Conservation (phyloP, 2,888 invertebrate species). For the Panopea generosa region DNA sequence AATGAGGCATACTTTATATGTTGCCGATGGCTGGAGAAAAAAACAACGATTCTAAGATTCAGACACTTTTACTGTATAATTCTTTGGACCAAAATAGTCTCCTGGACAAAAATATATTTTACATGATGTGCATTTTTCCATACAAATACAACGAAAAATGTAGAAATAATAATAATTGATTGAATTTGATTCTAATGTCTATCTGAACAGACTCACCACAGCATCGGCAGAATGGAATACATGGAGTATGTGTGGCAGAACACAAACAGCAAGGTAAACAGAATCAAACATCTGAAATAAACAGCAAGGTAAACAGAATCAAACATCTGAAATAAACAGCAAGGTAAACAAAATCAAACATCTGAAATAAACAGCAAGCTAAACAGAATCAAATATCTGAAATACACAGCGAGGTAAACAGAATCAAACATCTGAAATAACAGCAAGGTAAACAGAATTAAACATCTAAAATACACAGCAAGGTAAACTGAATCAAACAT, state of each 20-base stretch:
- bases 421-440: conserved; percentile 76
- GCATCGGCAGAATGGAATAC: conserved; percentile 76
- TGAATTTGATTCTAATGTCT: too few species aligned
- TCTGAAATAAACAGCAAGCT: conserved; percentile 69
- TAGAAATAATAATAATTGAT: too few species aligned
- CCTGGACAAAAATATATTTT: too few species aligned
- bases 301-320: conserved; percentile 70
- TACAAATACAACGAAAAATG: too few species aligned
- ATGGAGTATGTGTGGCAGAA: conserved; percentile 77
- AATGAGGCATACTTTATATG: too few species aligned
- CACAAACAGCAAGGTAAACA: conserved; percentile 76
- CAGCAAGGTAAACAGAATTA: conserved; percentile 72
- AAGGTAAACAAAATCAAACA: conserved; percentile 76
- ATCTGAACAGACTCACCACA: conserved; percentile 79
- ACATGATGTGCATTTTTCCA: too few species aligned
- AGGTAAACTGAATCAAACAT: conserved; percentile 76
- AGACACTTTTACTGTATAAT: too few species aligned
- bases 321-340: conserved; percentile 72
- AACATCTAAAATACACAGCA: conserved; percentile 72
- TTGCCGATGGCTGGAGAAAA: too few species aligned
- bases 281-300: conserved; percentile 75
- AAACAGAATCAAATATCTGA: conserved; percentile 78
- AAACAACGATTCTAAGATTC: too few species aligned
- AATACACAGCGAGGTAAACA: too few species aligned
- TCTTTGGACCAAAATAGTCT: too few species aligned